Evolutionary conservation across 2,797 vertebrate genomes (phyloP).

Genomic region (Lycodopsis pacificus): DNA sequence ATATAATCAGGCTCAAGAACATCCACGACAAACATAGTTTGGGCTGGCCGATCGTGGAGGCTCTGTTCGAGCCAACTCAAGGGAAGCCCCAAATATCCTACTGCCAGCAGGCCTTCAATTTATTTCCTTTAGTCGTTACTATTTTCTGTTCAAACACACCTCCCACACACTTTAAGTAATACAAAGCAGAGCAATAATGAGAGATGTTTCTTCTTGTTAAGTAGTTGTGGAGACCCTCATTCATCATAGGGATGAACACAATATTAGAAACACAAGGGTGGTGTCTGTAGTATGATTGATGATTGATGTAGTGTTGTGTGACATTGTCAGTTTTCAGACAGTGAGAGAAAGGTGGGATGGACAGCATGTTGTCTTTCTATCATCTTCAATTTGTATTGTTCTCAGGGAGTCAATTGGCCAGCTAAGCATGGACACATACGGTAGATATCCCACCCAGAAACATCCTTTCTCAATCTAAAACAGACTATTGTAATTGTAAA

Average conservation of each 20-base stretch:
- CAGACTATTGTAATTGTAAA: conserved; percentile 32
- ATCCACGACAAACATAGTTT: not conserved
- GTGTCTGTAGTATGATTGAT: not conserved
- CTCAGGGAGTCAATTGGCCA: conserved; percentile 2
- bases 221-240: not conserved
- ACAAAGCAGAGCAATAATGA: not conserved
- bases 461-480: conserved; percentile 41
- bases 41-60: not conserved
- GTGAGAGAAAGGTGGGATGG: not conserved
- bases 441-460: conserved; percentile 30
- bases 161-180: conserved; percentile 19
- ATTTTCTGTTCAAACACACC: not conserved
- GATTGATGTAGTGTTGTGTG: not conserved
- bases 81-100: not conserved
- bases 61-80: not conserved
- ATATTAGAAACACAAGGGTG: not conserved
- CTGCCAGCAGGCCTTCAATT: not conserved
- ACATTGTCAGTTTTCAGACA: conserved; percentile 14
- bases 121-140: conserved; percentile 4
- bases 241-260: conserved; percentile 1
- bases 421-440: conserved; percentile 17
- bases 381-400: conserved; percentile 16
- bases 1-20: not conserved
- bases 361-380: conserved; percentile 8
- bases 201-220: not conserved